Percentiles rank a stretch among this genome's conserved stretches.
Conservation (phyloP, 2,797 vertebrate genomes). For the Oceanodroma leucorhoa region DNA sequence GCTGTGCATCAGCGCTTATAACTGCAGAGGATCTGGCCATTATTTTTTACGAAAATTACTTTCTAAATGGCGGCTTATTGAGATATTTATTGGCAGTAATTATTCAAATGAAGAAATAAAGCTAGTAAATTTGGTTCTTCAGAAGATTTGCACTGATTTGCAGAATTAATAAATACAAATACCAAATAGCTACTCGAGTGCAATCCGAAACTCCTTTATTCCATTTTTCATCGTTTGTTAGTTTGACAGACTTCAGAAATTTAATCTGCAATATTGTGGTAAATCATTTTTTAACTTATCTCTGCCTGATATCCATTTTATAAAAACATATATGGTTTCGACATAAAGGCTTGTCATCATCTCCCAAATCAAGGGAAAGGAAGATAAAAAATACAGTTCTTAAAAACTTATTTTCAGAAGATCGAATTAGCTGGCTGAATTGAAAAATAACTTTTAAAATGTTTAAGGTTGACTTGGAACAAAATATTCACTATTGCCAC, state of each 20-base stretch:
- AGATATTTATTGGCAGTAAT: conserved; percentile 13
- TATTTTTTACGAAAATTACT: background rate
- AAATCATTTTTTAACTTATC: background rate
- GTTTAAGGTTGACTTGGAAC: background rate
- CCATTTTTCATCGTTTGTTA: background rate
- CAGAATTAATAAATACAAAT: background rate
- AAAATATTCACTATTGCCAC: background rate
- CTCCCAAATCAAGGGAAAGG: background rate
- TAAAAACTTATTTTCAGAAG: background rate
- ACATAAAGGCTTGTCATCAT: background rate
- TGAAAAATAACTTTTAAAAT: background rate
- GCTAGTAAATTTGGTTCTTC: background rate
- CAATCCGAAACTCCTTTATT: background rate
- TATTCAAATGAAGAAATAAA: conserved; percentile 1
- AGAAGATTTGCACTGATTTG: background rate
- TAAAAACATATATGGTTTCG: background rate
- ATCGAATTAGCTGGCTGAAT: background rate
- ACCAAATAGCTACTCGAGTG: background rate
- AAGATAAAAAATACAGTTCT: background rate
- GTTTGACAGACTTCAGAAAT: background rate
- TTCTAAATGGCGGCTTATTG: background rate
- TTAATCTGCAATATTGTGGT: background rate
- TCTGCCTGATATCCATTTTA: background rate
- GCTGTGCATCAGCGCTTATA: rapidly evolving
- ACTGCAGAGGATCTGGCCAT: background rate